A percentile compares a stretch with the other conserved stretches of the same genome.
These are phyloP conservation scores for Odontothrips loti DNA, from an alignment of 2,888 invertebrate species.

Conservation along the genomic window DNA sequence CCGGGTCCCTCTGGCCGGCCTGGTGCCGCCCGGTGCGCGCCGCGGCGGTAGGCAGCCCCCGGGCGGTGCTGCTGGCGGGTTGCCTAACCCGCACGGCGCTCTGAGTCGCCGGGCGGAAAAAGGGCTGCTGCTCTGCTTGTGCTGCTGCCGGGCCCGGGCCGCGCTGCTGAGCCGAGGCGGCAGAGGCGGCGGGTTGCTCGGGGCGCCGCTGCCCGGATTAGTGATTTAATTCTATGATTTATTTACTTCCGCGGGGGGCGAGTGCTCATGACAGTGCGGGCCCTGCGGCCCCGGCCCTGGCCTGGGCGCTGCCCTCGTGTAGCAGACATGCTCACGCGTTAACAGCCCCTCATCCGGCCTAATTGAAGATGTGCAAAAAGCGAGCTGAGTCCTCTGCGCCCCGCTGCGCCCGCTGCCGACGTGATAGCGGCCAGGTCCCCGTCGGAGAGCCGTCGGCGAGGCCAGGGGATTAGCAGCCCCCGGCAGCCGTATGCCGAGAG, in stretches of 20 bases:
- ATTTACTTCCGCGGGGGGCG: conserved; percentile 7
- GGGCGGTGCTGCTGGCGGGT: background rate
- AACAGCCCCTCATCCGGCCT: conserved; percentile 9
- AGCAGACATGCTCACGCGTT: conserved; percentile 10
- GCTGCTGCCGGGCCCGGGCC: background rate
- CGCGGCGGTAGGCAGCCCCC: background rate
- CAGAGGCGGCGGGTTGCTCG: background rate
- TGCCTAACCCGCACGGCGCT: background rate
- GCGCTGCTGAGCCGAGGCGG: background rate
- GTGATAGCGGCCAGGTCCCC: background rate
- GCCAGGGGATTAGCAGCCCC: background rate
- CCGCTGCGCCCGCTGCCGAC: background rate
- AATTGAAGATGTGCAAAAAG: conserved; percentile 25
- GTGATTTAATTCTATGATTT: conserved; percentile 17
- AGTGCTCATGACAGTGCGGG: background rate
- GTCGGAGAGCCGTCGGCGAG: background rate
- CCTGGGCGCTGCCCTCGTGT: background rate
- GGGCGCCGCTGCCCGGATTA: background rate
- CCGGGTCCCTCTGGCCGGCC: background rate
- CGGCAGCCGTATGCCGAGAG: background rate
- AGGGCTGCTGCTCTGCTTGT: background rate
- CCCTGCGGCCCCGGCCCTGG: background rate
- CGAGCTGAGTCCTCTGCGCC: background rate
- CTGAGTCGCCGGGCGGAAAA: too few species aligned
- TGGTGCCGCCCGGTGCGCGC: background rate